Conservation (phyloP, 2,888 invertebrate species). For the Lucinisca nassula region DNA sequence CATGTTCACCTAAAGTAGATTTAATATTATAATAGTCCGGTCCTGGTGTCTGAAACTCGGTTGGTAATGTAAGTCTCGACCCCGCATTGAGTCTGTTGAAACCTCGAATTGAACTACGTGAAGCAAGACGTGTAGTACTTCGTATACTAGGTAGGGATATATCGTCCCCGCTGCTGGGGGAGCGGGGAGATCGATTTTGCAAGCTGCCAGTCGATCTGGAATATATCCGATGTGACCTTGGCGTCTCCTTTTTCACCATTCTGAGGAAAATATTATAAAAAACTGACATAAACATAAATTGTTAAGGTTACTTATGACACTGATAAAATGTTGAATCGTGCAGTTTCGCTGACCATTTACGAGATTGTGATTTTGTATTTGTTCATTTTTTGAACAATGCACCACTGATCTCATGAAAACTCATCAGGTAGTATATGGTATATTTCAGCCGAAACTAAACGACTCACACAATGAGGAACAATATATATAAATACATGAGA, state of each 20-base stretch:
- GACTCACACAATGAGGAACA: too few species aligned
- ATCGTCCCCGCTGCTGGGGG: constrained; percentile 54
- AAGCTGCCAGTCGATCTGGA: constrained; percentile 59
- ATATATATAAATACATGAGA: too few species aligned
- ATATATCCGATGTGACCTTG: constrained; percentile 42
- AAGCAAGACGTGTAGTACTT: constrained; percentile 51
- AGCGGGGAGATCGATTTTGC: constrained; percentile 34
- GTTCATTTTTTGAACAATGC: too few species aligned
- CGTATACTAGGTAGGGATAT: constrained; percentile 66
- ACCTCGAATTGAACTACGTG: constrained; percentile 32
- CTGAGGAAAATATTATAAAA: constrained; percentile 32
- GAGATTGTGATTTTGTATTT: too few species aligned
- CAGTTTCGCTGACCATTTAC: too few species aligned
- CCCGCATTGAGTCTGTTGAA: constrained; percentile 54
- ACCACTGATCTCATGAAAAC: too few species aligned
- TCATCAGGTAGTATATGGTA: too few species aligned
- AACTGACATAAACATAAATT: too few species aligned
- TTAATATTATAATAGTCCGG: constrained; percentile 72
- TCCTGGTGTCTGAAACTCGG: constrained; percentile 70
- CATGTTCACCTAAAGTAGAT: constrained; percentile 63
- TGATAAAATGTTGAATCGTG: too few species aligned
- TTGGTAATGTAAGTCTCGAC: constrained; percentile 53
- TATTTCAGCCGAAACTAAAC: too few species aligned
- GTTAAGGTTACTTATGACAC: too few species aligned
- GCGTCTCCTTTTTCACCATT: constrained; percentile 62